A percentile compares a stretch with the other conserved stretches of the same genome.
These are phyloP conservation scores for Pristionchus maxplancki DNA, from an alignment of 2,888 invertebrate species.

Conservation along the genomic window DNA sequence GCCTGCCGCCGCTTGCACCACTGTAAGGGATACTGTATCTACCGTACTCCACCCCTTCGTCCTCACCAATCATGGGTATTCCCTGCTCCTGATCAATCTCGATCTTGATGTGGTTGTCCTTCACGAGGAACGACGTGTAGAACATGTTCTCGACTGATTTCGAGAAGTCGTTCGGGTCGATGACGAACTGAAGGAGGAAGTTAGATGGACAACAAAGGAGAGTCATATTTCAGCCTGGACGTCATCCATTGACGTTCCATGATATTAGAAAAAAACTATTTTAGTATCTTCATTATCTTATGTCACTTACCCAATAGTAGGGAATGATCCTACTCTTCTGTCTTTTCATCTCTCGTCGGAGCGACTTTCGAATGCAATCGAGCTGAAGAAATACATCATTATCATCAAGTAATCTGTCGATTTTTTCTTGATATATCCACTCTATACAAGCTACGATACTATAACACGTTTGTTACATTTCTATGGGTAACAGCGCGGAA, in stretches of 20 bases:
- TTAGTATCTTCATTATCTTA: too few species aligned
- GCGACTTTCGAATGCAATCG: slow-evolving; percentile 48
- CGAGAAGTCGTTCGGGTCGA: slow-evolving; percentile 50
- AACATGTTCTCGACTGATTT: slow-evolving; percentile 53
- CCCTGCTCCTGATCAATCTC: slow-evolving; percentile 23
- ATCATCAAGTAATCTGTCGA: background rate
- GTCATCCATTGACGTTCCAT: too few species aligned
- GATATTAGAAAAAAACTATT: too few species aligned
- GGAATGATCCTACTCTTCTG: background rate
- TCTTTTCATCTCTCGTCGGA: slow-evolving; percentile 31
- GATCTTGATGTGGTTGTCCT: slow-evolving; percentile 47
- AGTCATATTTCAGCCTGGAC: too few species aligned
- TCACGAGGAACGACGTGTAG: slow-evolving; percentile 53
- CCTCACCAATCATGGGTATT: slow-evolving; percentile 22
- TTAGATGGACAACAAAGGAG: too few species aligned
- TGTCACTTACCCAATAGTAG: slow-evolving; percentile 43
- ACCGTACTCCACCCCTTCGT: background rate
- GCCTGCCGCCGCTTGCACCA: background rate
- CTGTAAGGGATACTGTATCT: background rate
- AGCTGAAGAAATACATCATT: background rate
- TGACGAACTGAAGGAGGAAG: slow-evolving; percentile 52
- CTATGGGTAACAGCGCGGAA: too few species aligned
- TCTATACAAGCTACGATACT: too few species aligned
- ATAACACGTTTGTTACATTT: too few species aligned
- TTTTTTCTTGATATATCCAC: too few species aligned